A percentile compares a stretch with the other conserved stretches of the same genome.
phyloP scores from a whole-genome alignment of 2,888 invertebrate genomes.

The Catocala sponsa region DNA sequence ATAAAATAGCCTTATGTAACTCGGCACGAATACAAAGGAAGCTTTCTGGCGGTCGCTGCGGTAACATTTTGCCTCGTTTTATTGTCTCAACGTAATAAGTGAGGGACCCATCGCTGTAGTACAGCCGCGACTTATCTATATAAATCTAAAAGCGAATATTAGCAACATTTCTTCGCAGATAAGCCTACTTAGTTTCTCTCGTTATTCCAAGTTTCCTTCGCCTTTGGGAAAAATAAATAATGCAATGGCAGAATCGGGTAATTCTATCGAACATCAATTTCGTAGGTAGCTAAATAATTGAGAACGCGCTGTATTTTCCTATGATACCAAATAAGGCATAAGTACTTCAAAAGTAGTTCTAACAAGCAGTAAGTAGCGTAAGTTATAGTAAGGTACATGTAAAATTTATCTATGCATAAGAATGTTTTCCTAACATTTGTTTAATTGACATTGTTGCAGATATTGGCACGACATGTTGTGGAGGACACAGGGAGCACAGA shows the following conservation, averaged over 20 bases:
- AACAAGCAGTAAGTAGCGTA: neutral
- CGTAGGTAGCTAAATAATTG: conserved; percentile 9
- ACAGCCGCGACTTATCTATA: conserved; percentile 30
- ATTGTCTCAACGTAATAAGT: conserved; percentile 38
- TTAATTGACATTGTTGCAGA: conserved; percentile 60
- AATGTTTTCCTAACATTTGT: conserved; percentile 12
- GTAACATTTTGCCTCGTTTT: conserved; percentile 36
- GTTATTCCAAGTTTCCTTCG: conserved; percentile 14
- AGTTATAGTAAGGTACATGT: neutral
- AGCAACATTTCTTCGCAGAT: conserved; percentile 16
- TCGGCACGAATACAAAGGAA: conserved; percentile 26
- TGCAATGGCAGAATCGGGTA: conserved; percentile 5
- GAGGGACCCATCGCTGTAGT: conserved; percentile 17
- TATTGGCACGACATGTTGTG: conserved; percentile 65
- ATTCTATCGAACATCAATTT: conserved; percentile 29
- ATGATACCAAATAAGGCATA: neutral
- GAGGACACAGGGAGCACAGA: conserved; percentile 57
- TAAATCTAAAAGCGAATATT: conserved; percentile 33
- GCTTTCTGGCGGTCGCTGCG: conserved; percentile 17
- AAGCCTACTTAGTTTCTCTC: conserved; percentile 12
- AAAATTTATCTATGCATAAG: conserved; percentile 18
- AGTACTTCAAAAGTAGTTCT: too few species aligned
- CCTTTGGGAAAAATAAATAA: conserved; percentile 19
- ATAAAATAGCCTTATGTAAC: conserved; percentile 31
- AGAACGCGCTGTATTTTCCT: neutral